Evolutionary conservation across 2,113 vertebrate species (phyloP).

Genomic region (Peucedramus taeniatus): DNA sequence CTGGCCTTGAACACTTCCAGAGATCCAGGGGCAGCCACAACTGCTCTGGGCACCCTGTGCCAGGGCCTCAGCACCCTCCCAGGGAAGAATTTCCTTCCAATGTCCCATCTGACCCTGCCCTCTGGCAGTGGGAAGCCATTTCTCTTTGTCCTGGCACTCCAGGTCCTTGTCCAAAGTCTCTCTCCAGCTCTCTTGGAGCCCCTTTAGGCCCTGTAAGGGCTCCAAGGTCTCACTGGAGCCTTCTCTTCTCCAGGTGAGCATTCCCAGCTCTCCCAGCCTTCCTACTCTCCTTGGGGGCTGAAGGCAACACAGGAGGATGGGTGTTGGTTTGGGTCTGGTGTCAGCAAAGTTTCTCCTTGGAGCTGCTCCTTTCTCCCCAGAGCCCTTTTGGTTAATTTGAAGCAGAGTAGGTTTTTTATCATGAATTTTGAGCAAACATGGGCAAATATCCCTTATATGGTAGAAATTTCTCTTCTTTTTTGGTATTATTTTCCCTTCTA

Average conservation of each 20-base stretch:
- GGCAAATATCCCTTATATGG: background rate
- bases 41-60: background rate
- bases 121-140: background rate
- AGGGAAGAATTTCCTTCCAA: background rate
- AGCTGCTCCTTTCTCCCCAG: background rate
- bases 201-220: background rate
- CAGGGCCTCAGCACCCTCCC: background rate
- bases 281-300: background rate
- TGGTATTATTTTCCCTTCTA: background rate
- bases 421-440: background rate
- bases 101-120: rapidly evolving
- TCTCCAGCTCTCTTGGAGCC: background rate
- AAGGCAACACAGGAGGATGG: background rate
- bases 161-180: rapidly evolving
- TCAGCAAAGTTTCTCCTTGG: background rate
- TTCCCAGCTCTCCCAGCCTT: background rate
- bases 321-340: background rate
- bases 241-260: background rate
- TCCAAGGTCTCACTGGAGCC: background rate
- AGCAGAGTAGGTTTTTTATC: background rate
- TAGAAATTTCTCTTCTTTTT: background rate
- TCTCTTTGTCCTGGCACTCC: rapidly evolving
- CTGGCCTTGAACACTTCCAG: background rate
- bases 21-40: background rate
- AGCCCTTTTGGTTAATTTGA: background rate